Evolutionary conservation across 2,797 vertebrate genomes (phyloP).

Genomic region (Xenops minutus): DNA sequence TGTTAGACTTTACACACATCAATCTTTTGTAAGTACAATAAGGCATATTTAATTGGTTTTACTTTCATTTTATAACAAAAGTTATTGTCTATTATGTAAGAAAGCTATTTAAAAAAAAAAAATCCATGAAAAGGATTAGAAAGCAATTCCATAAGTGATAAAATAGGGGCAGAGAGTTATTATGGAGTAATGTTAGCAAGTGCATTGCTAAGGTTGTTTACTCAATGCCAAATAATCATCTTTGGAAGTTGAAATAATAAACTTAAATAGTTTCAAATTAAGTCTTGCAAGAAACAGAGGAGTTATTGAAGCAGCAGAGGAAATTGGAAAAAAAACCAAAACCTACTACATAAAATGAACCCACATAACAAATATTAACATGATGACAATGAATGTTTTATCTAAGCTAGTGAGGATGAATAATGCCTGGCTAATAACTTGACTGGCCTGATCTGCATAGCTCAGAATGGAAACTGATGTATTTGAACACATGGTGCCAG

Average conservation of each 20-base stretch:
- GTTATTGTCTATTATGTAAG: conserved; percentile 32
- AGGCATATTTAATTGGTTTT: conserved; percentile 48
- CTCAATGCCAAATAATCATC: background rate
- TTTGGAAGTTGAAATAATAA: conserved; percentile 19
- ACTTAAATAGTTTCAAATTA: conserved; percentile 17
- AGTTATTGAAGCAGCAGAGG: background rate
- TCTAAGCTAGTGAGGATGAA: background rate
- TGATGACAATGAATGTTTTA: background rate
- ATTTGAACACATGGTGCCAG: background rate
- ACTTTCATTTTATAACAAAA: conserved; percentile 48
- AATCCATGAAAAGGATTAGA: conserved; percentile 14
- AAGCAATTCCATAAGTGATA: conserved; percentile 13
- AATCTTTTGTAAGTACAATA: conserved; percentile 50
- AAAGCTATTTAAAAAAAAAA: conserved; percentile 4
- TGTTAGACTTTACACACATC: conserved; percentile 51
- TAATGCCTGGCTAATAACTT: background rate
- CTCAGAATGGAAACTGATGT: background rate
- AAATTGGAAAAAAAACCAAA: background rate
- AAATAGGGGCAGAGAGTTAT: background rate
- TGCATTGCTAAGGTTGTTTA: conserved; percentile 10
- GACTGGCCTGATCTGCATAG: background rate
- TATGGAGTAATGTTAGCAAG: conserved; percentile 8
- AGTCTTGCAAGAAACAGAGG: background rate
- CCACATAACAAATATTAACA: background rate
- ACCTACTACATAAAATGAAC: background rate